These are phyloP conservation scores for Peromyscus nudipes DNA, from an alignment of 2,797 vertebrate species.

Conservation along the genomic window DNA sequence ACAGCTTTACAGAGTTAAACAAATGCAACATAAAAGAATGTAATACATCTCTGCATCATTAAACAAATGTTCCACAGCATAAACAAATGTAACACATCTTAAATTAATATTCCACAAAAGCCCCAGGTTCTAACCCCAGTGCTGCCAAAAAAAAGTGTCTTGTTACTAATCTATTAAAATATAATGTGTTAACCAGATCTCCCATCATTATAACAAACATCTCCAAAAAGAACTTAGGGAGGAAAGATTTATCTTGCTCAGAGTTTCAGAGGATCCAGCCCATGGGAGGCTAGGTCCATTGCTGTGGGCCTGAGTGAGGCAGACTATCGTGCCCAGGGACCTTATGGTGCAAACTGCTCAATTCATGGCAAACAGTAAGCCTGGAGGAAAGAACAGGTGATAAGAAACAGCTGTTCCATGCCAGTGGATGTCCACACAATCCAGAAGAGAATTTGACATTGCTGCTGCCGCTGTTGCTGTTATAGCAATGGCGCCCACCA, in stretches of 20 bases:
- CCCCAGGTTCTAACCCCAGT: neutral
- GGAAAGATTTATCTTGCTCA: neutral
- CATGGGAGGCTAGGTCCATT: neutral
- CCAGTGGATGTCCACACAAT: too few species aligned
- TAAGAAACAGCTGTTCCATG: neutral
- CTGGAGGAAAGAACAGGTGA: too few species aligned
- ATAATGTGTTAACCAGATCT: neutral
- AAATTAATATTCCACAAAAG: neutral
- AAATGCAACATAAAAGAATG: too few species aligned
- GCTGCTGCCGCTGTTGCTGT: too few species aligned
- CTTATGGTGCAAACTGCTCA: neutral
- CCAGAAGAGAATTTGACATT: too few species aligned
- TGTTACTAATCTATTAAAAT: slow-evolving; percentile 12
- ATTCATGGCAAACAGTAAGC: too few species aligned
- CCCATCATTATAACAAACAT: neutral
- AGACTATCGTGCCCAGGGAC: neutral
- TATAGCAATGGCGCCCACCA: too few species aligned
- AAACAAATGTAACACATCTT: too few species aligned
- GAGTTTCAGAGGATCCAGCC: neutral
- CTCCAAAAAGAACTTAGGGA: neutral
- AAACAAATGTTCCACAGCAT: too few species aligned
- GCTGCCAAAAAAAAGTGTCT: neutral
- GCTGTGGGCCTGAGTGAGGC: neutral
- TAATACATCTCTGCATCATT: too few species aligned
- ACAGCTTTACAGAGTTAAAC: too few species aligned